phyloP scores from a whole-genome alignment of 2,888 invertebrate genomes.

The Sycophila texana region DNA sequence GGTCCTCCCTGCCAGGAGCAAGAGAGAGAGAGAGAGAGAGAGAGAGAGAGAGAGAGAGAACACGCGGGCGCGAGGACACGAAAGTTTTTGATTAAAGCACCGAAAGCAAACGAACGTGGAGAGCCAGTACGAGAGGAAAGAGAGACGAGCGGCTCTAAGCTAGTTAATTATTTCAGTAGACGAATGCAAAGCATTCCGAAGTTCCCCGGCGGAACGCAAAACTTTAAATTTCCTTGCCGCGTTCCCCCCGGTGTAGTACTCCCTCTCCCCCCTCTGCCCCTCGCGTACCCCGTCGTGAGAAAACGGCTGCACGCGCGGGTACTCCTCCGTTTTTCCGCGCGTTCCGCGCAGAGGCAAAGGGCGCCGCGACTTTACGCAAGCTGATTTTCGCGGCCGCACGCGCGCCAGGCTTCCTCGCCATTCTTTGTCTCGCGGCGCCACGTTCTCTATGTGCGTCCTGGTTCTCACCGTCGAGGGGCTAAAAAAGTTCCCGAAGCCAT shows the following conservation, averaged over 20 bases:
- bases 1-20: too few species aligned
- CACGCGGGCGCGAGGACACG: slow-evolving; percentile 32
- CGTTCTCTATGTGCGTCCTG: too few species aligned
- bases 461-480: too few species aligned
- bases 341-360: neutral
- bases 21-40: neutral
- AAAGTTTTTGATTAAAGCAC: slow-evolving; percentile 56
- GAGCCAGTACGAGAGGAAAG: slow-evolving; percentile 3
- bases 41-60: slow-evolving; percentile 4
- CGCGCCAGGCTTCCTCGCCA: neutral
- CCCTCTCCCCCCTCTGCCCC: neutral
- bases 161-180: slow-evolving; percentile 57
- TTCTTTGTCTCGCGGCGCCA: neutral
- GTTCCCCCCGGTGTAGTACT: neutral
- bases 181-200: slow-evolving; percentile 52
- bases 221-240: slow-evolving; percentile 50
- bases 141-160: slow-evolving; percentile 43
- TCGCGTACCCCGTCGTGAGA: too few species aligned
- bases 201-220: slow-evolving; percentile 21
- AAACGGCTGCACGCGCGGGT: too few species aligned
- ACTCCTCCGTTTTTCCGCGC: neutral
- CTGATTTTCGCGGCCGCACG: neutral
- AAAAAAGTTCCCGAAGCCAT: too few species aligned
- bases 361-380: neutral
- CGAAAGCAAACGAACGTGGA: slow-evolving; percentile 45